phyloP scores from a whole-genome alignment of 2,888 invertebrate genomes.

The Euclidia mi region DNA sequence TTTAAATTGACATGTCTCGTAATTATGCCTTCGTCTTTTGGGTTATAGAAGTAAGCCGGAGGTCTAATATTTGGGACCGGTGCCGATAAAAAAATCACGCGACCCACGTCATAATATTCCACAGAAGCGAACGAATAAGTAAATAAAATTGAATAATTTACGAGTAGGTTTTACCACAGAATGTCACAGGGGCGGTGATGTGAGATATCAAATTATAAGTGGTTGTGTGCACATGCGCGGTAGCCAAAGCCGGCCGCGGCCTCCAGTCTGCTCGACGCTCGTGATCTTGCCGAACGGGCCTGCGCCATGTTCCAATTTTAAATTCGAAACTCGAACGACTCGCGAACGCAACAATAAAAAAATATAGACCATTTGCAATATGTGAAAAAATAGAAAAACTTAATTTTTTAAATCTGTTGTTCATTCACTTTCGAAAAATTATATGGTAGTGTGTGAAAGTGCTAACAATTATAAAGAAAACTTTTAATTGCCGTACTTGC shows the following conservation, averaged over 20 bases:
- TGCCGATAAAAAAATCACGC: slow-evolving; percentile 62
- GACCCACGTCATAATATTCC: slow-evolving; percentile 66
- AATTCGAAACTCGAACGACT: slow-evolving; percentile 71
- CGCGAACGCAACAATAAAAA: slow-evolving; percentile 59
- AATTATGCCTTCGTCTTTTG: neutral
- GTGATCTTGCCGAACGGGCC: slow-evolving; percentile 73
- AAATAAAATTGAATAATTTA: slow-evolving; percentile 87
- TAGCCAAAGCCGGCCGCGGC: slow-evolving; percentile 62
- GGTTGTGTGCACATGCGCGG: slow-evolving; percentile 82
- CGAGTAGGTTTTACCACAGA: slow-evolving; percentile 84
- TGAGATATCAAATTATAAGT: slow-evolving; percentile 88
- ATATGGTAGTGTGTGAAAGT: slow-evolving; percentile 55
- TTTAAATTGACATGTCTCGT: slow-evolving; percentile 1
- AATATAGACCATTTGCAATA: slow-evolving; percentile 49
- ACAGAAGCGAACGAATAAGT: slow-evolving; percentile 75
- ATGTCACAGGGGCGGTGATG: slow-evolving; percentile 86
- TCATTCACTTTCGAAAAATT: slow-evolving; percentile 15
- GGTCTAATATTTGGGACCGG: slow-evolving; percentile 24
- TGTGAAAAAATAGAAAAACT: slow-evolving; percentile 40
- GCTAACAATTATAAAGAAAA: slow-evolving; percentile 44
- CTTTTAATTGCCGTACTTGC: slow-evolving; percentile 58
- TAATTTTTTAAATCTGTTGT: slow-evolving; percentile 14
- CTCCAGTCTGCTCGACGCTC: slow-evolving; percentile 82
- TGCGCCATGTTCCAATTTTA: slow-evolving; percentile 67
- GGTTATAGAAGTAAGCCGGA: slow-evolving; percentile 14